Base-by-base conservation (phyloP, 1,140 invertebrate genomes). In the Maconellicoccus hirsutus region DNA sequence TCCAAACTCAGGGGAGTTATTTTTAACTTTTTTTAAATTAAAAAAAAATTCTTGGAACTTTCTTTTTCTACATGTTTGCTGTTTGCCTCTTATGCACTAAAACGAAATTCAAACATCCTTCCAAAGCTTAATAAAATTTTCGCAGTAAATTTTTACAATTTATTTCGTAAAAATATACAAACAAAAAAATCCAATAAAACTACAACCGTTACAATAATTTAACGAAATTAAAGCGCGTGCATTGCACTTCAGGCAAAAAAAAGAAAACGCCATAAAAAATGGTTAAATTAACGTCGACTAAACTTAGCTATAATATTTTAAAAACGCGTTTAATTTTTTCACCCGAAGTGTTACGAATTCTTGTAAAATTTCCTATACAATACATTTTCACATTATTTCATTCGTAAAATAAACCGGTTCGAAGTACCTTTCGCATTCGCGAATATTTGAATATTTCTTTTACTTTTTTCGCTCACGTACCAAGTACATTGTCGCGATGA, bases 151-250 rank as follows among this genome's bases (percentile, higher is more conserved):
- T 52, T 52, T 52, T 19, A 52, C 42, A 52, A 52, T 52, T 52
- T 52, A 52, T 52, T 52, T 52, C n/a, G 10, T 52, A 52, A 52
- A 52, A 52, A 52, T 52, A 52, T 16, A 52, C 42, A 52, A 52
- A 52, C 42, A 52, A 52, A 52, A 52, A 52, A 52, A 52, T 19
- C n/a, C n/a, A 52, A 52, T 52, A 52, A 52, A 16, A 52, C 42
- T 52, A 52, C 42, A 52, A 52, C 42, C 42, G 42, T 52, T 52
- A 52, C 42, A 16, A 52, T 52, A 52, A 52, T 52, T 52, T 52
- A 52, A 52, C 42, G 42, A 52, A 52, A 52, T 52, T 52, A 52
- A 52, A 52, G 42, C 42, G 42, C 42, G 42, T 52, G 42, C 42
- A 52, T 52, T 52, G n/a, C 42, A 52, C 42, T 52, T 52, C 42